Base-by-base conservation (phyloP, 92 coral and sea anemone genomes). In the Desmophyllum pertusum region DNA sequence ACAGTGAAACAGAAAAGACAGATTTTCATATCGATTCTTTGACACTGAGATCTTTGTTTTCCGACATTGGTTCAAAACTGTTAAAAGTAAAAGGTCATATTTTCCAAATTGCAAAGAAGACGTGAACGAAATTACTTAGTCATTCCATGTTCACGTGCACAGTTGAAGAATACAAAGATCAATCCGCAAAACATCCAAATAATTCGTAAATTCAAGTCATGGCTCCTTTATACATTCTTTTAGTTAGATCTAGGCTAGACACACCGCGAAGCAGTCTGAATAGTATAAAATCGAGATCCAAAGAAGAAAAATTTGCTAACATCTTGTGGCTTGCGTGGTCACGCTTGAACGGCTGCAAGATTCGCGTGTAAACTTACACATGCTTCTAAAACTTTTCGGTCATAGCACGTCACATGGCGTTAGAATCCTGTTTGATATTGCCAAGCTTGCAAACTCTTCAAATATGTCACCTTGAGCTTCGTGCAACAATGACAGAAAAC, bases 91-190 rank as follows among this genome's bases (percentile, higher is more conserved):
- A 38, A 17, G 29, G 42, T n/a, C n/a, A n/a, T 3, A 67, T 35
- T 67, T 36, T 1, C 42, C 9, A 23, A 17, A 33, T 0, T 66
- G 40, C 42, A 36, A 67, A 50, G 3, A 59, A 59, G 65, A 59
- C 35, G 15, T 25, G 63, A 10, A 14, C 65, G 18, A 27, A 35
- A n/a, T n/a, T 8, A 36, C 31, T 23, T 35, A 19, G 23, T 23
- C 84, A 80, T 67, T 61, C 72, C 76, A 23, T 50, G 55, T 80
- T 80, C 84, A 80, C 84, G 76, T 80, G 84, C 38, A 46, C 13
- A 78, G 19, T n/a, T 66, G 27, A 42, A 79, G 67, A 39, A 67
- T 80, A 80, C 84, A 80, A 80, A 80, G 84, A 80, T 80, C 84
- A 80, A 36, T 67, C n/a, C 25, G 13, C 42, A 67, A 67, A 67